A percentile compares a stretch with the other conserved stretches of the same genome.
Conservation (phyloP, 2,888 invertebrate species). For the Smittia aterrima region DNA sequence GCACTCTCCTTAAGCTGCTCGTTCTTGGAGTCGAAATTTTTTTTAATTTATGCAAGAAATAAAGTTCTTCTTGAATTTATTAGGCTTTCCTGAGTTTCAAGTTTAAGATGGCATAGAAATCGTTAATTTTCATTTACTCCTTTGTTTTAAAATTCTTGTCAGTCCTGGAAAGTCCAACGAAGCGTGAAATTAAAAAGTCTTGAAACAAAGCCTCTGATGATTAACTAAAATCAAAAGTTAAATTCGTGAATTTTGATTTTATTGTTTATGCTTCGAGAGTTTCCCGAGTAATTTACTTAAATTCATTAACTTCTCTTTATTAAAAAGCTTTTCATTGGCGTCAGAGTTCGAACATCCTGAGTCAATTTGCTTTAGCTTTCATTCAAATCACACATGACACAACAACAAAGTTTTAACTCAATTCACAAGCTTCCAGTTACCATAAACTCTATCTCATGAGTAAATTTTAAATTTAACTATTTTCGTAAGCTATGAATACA, state of each 20-base stretch:
- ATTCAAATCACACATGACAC: not conserved
- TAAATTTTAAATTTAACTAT: not conserved
- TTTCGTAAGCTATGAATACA: not conserved
- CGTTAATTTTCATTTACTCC: not conserved
- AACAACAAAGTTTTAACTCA: not conserved
- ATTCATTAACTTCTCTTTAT: too few relatives aligned
- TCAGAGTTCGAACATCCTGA: too few relatives aligned
- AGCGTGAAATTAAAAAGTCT: conserved; percentile 10
- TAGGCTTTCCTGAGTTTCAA: not conserved
- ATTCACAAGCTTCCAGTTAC: not conserved
- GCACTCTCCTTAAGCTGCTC: too few relatives aligned
- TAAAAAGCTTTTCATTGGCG: too few relatives aligned
- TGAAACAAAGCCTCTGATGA: too few relatives aligned
- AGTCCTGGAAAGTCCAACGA: not conserved
- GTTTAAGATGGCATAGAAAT: not conserved
- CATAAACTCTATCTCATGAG: conserved; percentile 14
- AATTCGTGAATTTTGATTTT: too few relatives aligned
- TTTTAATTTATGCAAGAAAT: conserved; percentile 4
- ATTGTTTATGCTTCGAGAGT: too few relatives aligned
- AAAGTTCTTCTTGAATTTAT: not conserved
- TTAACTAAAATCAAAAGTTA: too few relatives aligned
- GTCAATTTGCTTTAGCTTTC: not conserved
- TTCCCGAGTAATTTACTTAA: too few relatives aligned
- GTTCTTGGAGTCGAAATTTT: too few relatives aligned
- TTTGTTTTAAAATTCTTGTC: not conserved